A percentile compares a stretch with the other conserved stretches of the same genome.
Evolutionary conservation across 1,140 invertebrate species (phyloP).

Genomic region (Chelonus insularis): DNA sequence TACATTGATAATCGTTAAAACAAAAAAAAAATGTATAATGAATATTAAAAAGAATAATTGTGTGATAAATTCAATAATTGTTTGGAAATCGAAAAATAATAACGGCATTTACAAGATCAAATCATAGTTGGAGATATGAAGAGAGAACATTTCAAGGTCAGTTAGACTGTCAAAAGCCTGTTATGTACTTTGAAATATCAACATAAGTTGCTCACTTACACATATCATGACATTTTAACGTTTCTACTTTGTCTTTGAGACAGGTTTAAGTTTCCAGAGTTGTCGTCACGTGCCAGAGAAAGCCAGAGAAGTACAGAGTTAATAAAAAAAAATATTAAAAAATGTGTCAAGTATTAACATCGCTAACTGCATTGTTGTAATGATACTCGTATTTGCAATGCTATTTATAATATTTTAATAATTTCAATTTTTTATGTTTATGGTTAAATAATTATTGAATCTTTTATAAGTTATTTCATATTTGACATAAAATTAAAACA

Average conservation of each 20-base stretch:
- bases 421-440: too few relatives aligned
- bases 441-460: too few relatives aligned
- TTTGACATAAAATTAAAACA: too few relatives aligned
- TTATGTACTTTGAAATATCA: conserved; percentile 35
- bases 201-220: conserved; percentile 20
- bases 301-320: neutral
- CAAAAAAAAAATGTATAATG: conserved; percentile 3
- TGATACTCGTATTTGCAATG: too few relatives aligned
- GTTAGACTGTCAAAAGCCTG: conserved; percentile 33
- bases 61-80: neutral
- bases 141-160: conserved; percentile 33
- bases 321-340: neutral
- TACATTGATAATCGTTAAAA: too few relatives aligned
- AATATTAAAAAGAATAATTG: conserved; percentile 14
- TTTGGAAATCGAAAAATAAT: neutral
- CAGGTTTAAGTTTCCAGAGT: conserved; percentile 1
- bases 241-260: neutral
- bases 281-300: conserved; percentile 16
- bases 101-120: neutral
- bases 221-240: conserved; percentile 17
- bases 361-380: too few relatives aligned
- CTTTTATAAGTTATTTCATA: too few relatives aligned
- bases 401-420: neutral
- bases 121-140: conserved; percentile 8
- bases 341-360: neutral